Conservation (phyloP, 2,797 vertebrate species). For the Smutsia temminckii region DNA sequence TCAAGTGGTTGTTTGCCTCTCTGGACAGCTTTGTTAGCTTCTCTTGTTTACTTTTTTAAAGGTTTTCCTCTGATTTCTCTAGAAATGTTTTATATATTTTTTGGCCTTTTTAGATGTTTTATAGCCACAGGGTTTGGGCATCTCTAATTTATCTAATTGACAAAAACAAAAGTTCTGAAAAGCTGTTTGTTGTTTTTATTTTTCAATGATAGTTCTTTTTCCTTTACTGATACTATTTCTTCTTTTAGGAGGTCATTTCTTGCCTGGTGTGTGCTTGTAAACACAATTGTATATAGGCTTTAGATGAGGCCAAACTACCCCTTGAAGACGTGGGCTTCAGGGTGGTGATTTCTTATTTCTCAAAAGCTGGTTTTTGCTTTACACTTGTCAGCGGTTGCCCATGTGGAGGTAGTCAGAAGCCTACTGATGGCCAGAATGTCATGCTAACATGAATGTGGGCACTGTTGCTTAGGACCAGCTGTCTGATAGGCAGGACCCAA, state of each 20-base stretch:
- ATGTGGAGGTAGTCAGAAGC: neutral
- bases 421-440: neutral
- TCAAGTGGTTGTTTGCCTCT: neutral
- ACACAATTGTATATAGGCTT: neutral
- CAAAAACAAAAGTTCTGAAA: neutral
- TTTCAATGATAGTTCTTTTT: neutral
- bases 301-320: neutral
- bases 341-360: neutral
- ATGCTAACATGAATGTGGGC: neutral
- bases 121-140: neutral
- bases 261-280: neutral
- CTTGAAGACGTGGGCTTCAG: neutral
- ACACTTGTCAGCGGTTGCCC: neutral
- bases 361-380: neutral
- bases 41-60: neutral
- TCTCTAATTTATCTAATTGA: neutral
- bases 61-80: neutral
- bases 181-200: neutral
- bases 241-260: neutral
- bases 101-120: neutral
- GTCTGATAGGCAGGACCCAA: neutral
- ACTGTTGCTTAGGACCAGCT: neutral
- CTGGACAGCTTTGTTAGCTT: neutral
- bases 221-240: neutral
- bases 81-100: neutral